These are phyloP conservation scores for Cantharis rustica DNA, from an alignment of 2,888 invertebrate genomes.

Conservation along the genomic window DNA sequence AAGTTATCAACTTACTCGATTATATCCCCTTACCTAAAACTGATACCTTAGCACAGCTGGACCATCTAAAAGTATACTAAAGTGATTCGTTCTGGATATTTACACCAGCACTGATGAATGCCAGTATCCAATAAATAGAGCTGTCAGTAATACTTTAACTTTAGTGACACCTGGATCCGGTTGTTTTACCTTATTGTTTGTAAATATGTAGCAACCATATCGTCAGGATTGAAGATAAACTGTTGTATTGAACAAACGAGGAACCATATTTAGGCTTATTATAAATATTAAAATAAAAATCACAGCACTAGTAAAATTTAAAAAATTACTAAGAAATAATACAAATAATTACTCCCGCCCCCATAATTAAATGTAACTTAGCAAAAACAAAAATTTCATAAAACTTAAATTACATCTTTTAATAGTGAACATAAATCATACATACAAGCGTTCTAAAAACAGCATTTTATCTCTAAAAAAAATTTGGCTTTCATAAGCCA, in stretches of 20 bases:
- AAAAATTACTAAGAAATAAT: too few species aligned
- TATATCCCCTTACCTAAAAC: not conserved
- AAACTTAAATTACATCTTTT: not conserved
- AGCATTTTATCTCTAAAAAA: too few species aligned
- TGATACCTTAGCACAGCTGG: not conserved
- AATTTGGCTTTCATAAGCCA: too few species aligned
- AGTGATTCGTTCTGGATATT: constrained; percentile 48
- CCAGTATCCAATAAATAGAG: constrained; percentile 40
- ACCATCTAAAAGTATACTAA: not conserved
- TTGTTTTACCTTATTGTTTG: constrained; percentile 45
- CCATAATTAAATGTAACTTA: not conserved
- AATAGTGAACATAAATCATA: too few species aligned
- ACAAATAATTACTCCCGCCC: too few species aligned
- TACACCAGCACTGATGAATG: constrained; percentile 40
- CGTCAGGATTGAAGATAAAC: not conserved
- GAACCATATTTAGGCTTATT: too few species aligned
- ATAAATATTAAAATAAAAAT: too few species aligned
- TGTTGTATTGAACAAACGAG: not conserved
- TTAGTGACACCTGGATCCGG: constrained; percentile 48
- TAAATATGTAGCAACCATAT: constrained; percentile 40
- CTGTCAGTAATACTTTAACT: constrained; percentile 44
- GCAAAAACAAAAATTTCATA: not conserved
- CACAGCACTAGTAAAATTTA: too few species aligned
- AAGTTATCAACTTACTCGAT: not conserved
- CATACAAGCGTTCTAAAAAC: too few species aligned